Evolutionary conservation across 2,888 invertebrate genomes (phyloP).

Genomic region (Acanthosoma haemorrhoidale): DNA sequence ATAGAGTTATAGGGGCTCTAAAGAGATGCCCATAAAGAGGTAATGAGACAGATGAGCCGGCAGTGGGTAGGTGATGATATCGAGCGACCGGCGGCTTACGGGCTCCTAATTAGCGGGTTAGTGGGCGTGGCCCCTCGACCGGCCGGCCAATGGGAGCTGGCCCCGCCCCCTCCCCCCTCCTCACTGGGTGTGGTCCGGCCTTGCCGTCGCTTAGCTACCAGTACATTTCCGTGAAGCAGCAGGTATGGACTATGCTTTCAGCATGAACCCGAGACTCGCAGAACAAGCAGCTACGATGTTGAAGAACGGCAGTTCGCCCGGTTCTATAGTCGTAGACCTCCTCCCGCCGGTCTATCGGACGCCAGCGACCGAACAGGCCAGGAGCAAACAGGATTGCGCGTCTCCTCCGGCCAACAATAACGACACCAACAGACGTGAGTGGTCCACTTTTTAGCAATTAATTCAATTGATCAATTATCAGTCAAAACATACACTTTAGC

Average conservation of each 20-base stretch:
- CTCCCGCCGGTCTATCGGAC: constrained; percentile 33
- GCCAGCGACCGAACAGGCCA: constrained; percentile 20
- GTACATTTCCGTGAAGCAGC: too few species aligned
- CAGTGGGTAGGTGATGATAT: neutral
- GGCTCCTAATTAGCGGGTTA: constrained; percentile 1
- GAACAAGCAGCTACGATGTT: too few species aligned
- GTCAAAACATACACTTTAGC: too few species aligned
- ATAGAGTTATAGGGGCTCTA: neutral
- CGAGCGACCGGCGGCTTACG: neutral
- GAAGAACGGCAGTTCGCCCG: constrained; percentile 33
- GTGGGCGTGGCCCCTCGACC: neutral
- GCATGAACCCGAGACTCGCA: constrained; percentile 8
- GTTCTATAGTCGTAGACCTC: constrained; percentile 39
- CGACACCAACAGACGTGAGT: too few species aligned
- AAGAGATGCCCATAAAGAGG: neutral
- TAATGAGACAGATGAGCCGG: constrained; percentile 5
- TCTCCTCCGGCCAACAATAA: too few species aligned
- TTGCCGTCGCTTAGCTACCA: neutral
- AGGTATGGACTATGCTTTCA: constrained; percentile 13
- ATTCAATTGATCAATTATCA: too few species aligned
- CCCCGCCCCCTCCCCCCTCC: neutral
- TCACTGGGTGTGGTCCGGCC: too few species aligned
- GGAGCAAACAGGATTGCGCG: too few species aligned
- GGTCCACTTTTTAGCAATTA: too few species aligned
- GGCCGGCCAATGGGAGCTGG: neutral